Base-by-base conservation (phyloP, 2,113 vertebrate species). In the Beaufortia kweichowensis region DNA sequence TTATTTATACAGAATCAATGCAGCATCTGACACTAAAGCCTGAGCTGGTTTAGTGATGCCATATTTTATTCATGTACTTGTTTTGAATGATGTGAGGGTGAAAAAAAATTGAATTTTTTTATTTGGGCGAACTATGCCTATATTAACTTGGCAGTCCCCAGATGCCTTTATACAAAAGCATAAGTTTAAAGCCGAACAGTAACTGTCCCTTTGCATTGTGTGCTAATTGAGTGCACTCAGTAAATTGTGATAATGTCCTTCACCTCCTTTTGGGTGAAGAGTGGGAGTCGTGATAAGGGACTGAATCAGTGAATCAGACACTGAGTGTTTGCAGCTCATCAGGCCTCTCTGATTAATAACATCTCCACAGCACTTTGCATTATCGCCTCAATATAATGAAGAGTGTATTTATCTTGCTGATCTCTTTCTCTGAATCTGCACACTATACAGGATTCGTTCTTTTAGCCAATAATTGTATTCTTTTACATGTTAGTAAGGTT, bases 331-430 rank as follows among this genome's bases (percentile, higher is more conserved):
- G 70, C 57, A 61, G 56, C 57, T 73, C 70, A 73, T 73, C 70
- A 73, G 70, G 26, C 24, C 10, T 73, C 24, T 5, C 70, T 73
- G 70, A 73, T 73, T 73, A 73, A 73, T 73, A 61, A 43, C 70
- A 46, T 73, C 57, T 73, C 26, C 11, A 17, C 39, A 1, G 17
- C 41, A 48, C 57, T 31, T 73, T 46, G 39, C 11, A 15, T 29
- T 46, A 31, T 61, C 23, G 19, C 21, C 56, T 28, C 43, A 39
- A 73, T 41, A 48, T 73, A 61, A 73, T 61, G 41, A 73, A 61
- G 56, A 61, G 24, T 21, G 17, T 14, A 15, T 61, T n/a, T 73
- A 60, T 43, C 26, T 60, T 56, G 11, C 56, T 12, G 55, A 50
- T 50, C 48, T 50, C 48, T 12, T 46, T 12, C 14, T 6, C 48